Evolutionary conservation across 1,140 invertebrate species (phyloP), one percentile per base, ranked within the genome.

Genomic region (Drosophila miranda): DNA sequence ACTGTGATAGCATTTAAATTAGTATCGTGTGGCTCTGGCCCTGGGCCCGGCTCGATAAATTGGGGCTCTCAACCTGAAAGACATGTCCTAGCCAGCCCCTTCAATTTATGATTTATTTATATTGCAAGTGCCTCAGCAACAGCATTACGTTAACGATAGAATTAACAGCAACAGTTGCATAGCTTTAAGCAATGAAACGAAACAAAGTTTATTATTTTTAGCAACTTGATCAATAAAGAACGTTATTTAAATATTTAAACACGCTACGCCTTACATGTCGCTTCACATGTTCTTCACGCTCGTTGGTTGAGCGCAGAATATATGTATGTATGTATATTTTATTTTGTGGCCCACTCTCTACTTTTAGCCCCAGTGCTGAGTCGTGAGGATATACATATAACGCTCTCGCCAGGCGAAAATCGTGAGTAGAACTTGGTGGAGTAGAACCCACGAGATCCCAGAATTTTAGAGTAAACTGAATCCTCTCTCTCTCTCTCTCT

Each of bases 311-410:
- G 19, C 28, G 51, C 51, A 38, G 23, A 34, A 7, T 34, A 56
- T 14, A 23, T 2, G 2, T 16, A 16, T 16, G 16, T 16, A 16
- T 16, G 16, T 19, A 2, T 23, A 26, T 59, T 21, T 26, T 62
- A 46, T 53, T 13, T 44, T 42, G 41, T 58, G 21, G 8, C 34
- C 21, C 67, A 60, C 2, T 66, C 9, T 64, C 41, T 64, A 55
- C 34, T 79, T 88, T 49, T 68, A 90, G 89, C 75, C 23, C 88
- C 89, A 50, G 55, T 90, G 50, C 66, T 84, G 28, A 90, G 87
- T 76, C 81, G 89, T 38, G 89, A 90, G 67, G 84, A 90, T 55
- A 90, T 90, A 72, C 89, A 90, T 62, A 90, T 90, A 76, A 90
- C 84, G 1, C 80, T 90, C 28, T 90, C 89, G 30, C 89, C 89